Evolutionary conservation across 2,113 vertebrate genomes (phyloP), one percentile per base, ranked within the genome.

Genomic region (Crotalus viridis): DNA sequence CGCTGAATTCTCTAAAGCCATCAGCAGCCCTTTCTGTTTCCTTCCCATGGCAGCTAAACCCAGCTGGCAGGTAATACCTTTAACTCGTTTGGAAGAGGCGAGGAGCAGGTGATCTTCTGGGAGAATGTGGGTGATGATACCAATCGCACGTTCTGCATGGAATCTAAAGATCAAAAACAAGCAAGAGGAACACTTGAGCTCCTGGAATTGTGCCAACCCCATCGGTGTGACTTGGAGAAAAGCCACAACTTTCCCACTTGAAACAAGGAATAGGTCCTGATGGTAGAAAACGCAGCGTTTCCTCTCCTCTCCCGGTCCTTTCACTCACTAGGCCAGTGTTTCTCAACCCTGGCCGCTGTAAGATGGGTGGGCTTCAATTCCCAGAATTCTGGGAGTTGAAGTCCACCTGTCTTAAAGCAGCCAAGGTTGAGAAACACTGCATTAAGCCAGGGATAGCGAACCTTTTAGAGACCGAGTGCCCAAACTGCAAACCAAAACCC

Each of bases 81-180:
- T 99, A 97, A 99, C 99, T 97, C 99, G 98, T 98, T 99, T 99
- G 39, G 99, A 99, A 56, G 99, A 99, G 85, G 99, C 99, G 97
- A 99, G 97, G 94, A 99, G 98, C 95, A 99, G 98, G 97, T 99
- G 99, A 95, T 99, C 99, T 98, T 99, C 99, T 94, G 99, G 99
- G 96, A 99, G 98, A 97, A 99, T 99, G 97, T 99, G 99, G 96
- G 99, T 99, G 95, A 99, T 99, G 97, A 99, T 99, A 97, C 99
- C 99, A 98, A 99, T 99, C 97, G 99, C 99, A 98, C 99, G 98
- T 97, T 99, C 99, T 96, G 99, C 99, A 46, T 99, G 99, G 97
- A 99, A 99, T 97, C 99, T 99, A 97, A 33, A 8, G 96, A 97
- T 21, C 1, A 95, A 88, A 96, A 74, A 87, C 0, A 95, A 87